phyloP scores from a whole-genome alignment of 2,888 invertebrate species.

The Ophioninae sp. region DNA sequence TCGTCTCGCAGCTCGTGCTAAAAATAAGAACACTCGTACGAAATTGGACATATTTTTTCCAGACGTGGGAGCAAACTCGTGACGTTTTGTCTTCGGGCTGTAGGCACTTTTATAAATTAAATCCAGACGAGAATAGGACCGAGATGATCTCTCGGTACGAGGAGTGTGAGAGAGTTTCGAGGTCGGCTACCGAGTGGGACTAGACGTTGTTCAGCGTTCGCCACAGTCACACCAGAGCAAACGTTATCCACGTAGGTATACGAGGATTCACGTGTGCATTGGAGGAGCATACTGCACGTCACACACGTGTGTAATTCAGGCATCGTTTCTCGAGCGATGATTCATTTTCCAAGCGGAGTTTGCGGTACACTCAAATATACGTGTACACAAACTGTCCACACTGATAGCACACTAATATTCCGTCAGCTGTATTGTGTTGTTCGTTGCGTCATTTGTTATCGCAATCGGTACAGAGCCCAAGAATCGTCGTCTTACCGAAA shows the following conservation, averaged over 20 bases:
- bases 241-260: not conserved
- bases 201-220: constrained; percentile 36
- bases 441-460: constrained; percentile 68
- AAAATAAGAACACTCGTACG: not conserved
- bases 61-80: not conserved
- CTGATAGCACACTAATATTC: constrained; percentile 59
- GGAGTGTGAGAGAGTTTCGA: constrained; percentile 40
- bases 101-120: constrained; percentile 24
- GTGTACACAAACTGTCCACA: not conserved
- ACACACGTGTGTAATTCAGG: constrained; percentile 20
- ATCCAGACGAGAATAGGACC: constrained; percentile 36
- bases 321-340: constrained; percentile 45
- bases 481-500: not conserved
- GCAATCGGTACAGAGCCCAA: constrained; percentile 60
- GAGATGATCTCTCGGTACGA: constrained; percentile 33
- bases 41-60: constrained; percentile 1
- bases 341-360: constrained; percentile 46
- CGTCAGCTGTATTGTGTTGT: constrained; percentile 51
- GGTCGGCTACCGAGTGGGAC: constrained; percentile 48
- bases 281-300: not conserved
- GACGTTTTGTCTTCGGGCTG: not conserved
- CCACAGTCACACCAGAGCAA: not conserved
- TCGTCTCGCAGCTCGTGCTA: not conserved
- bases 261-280: not conserved
- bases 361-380: not conserved